phyloP scores from a whole-genome alignment of 2,888 invertebrate genomes.

The Pardosa pseudoannulata region DNA sequence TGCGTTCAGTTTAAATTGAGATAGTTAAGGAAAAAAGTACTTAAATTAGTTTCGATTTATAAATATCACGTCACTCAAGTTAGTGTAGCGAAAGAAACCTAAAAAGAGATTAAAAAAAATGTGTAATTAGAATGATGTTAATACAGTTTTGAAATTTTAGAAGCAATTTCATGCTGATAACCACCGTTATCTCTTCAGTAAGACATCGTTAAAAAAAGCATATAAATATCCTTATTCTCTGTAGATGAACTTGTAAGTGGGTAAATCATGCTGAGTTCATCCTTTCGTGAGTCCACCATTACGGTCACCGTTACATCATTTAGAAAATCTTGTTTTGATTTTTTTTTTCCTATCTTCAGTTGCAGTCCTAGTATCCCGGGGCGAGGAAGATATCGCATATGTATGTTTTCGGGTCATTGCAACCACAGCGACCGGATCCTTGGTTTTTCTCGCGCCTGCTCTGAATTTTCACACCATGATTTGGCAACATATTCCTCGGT shows the following conservation, averaged over 20 bases:
- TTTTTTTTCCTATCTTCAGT: not conserved
- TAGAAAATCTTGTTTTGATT: not conserved
- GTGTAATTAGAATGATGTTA: too few relatives aligned
- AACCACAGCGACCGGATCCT: not conserved
- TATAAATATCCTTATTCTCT: not conserved
- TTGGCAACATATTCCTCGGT: not conserved
- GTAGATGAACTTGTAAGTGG: not conserved
- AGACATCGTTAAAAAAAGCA: too few relatives aligned
- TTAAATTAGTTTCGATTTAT: too few relatives aligned
- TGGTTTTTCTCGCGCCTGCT: not conserved
- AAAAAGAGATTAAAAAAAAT: too few relatives aligned
- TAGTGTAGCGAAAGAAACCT: too few relatives aligned
- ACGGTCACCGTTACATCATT: not conserved
- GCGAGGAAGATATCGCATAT: not conserved
- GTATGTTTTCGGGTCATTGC: constrained; percentile 36
- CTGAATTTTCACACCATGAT: not conserved
- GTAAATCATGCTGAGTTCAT: not conserved
- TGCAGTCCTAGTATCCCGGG: not conserved
- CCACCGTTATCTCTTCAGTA: too few relatives aligned
- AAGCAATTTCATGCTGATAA: too few relatives aligned
- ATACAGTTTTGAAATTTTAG: too few relatives aligned
- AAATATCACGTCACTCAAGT: too few relatives aligned
- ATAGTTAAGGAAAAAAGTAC: too few relatives aligned
- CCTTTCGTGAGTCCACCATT: not conserved
- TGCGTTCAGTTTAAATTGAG: too few relatives aligned